A percentile compares a stretch with the other conserved stretches of the same genome.
phyloP scores from a whole-genome alignment of 2,888 invertebrate species.

The Hyposoter didymator region DNA sequence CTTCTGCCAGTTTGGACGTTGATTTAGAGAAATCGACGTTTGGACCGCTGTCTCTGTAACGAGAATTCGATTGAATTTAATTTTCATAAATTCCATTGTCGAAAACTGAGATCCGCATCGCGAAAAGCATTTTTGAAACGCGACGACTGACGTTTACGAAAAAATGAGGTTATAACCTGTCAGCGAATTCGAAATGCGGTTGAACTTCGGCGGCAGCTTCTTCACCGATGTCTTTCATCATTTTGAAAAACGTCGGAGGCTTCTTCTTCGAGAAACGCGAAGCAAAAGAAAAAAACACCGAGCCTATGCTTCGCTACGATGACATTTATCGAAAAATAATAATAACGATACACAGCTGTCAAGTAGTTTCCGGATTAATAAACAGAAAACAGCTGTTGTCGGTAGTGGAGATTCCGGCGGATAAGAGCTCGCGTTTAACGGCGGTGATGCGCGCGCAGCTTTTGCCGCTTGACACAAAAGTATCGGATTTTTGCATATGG shows the following conservation, averaged over 20 bases:
- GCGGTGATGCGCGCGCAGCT: conserved; percentile 14
- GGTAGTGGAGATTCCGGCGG: conserved; percentile 21
- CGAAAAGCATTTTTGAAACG: background rate
- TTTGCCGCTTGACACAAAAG: conserved; percentile 56
- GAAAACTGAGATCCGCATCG: no score
- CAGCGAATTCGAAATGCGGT: conserved; percentile 66
- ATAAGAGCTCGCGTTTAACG: background rate
- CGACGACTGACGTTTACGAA: conserved; percentile 32
- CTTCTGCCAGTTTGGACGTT: conserved; percentile 78
- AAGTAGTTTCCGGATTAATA: background rate
- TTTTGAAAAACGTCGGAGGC: conserved; percentile 63
- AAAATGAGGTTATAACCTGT: conserved; percentile 69
- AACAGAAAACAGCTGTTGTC: conserved; percentile 63
- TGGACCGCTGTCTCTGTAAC: conserved; percentile 18
- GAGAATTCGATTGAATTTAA: background rate
- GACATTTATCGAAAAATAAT: conserved; percentile 14
- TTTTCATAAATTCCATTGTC: no score
- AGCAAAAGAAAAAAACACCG: background rate
- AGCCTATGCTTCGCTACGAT: background rate
- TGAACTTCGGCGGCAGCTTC: conserved; percentile 73
- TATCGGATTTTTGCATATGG: conserved; percentile 54
- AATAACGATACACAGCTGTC: background rate
- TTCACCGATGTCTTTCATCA: conserved; percentile 79
- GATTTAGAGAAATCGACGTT: conserved; percentile 73
- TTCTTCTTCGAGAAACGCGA: background rate